phyloP scores from a whole-genome alignment of 2,113 vertebrate genomes.

The Prunella fulvescens region DNA sequence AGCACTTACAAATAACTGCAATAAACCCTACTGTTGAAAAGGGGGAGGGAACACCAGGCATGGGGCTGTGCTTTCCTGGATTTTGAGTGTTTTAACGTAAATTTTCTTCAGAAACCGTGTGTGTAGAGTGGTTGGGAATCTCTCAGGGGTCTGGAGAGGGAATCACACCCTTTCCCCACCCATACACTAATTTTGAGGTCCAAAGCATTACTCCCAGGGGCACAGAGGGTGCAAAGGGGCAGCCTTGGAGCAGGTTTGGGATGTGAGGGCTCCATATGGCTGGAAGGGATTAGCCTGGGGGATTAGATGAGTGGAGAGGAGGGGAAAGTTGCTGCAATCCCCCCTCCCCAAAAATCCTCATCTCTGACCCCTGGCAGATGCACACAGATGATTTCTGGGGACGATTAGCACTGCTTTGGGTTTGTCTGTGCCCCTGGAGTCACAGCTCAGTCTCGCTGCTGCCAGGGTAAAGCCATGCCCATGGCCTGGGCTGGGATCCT shows the following conservation, averaged over 20 bases:
- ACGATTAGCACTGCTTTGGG: neutral
- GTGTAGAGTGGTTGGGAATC: neutral
- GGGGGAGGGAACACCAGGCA: neutral
- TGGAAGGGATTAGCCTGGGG: slow-evolving; percentile 56
- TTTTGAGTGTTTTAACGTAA: neutral
- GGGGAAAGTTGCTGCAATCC: slow-evolving; percentile 50
- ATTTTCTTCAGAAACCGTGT: rapidly evolving
- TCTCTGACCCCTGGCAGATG: slow-evolving; percentile 25
- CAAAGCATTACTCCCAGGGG: neutral
- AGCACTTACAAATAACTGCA: neutral
- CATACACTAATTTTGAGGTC: neutral
- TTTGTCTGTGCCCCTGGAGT: neutral
- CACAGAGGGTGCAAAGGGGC: rapidly evolving
- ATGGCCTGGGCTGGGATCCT: neutral
- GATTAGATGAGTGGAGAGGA: slow-evolving; percentile 52
- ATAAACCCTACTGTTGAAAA: neutral
- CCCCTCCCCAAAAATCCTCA: neutral
- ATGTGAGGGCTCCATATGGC: slow-evolving; percentile 59
- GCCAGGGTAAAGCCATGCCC: rapidly evolving
- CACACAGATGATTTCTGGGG: neutral
- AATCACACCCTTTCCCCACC: neutral
- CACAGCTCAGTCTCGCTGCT: rapidly evolving
- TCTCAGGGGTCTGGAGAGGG: rapidly evolving
- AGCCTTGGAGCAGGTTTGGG: neutral
- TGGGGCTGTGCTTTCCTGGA: neutral